phyloP scores from a whole-genome alignment of 2,113 vertebrate genomes.

The Macrotus californicus region DNA sequence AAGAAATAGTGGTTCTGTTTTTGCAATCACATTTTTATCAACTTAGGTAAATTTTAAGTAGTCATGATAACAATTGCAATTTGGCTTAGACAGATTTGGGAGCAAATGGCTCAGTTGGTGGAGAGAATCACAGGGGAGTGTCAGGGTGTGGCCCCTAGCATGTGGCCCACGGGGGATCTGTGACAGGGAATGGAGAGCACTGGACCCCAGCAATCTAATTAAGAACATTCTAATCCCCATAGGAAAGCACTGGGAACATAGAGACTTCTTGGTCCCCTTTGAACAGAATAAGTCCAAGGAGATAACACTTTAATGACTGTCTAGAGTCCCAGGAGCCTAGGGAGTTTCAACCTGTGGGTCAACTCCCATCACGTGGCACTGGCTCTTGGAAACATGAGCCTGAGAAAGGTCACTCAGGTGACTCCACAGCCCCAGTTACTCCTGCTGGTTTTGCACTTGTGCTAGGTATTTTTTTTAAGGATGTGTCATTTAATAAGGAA shows the following conservation, averaged over 20 bases:
- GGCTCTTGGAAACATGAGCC: background rate
- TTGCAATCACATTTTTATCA: background rate
- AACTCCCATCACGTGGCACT: background rate
- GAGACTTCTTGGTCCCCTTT: background rate
- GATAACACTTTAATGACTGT: background rate
- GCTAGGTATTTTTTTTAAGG: background rate
- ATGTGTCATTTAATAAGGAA: background rate
- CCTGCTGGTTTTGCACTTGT: background rate
- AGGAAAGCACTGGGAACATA: background rate
- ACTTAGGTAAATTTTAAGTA: background rate
- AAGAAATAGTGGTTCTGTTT: background rate
- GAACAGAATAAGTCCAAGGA: background rate
- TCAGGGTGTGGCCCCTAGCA: fast-evolving
- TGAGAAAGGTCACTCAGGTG: background rate
- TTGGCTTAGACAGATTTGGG: background rate
- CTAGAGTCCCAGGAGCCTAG: too few relatives aligned
- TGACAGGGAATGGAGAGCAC: background rate
- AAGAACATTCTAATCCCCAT: background rate
- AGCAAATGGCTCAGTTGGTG: background rate
- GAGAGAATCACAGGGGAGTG: background rate
- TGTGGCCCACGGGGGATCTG: fast-evolving
- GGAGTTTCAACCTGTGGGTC: background rate
- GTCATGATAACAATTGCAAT: background rate
- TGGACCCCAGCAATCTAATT: background rate
- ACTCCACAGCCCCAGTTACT: too few relatives aligned